Conservation (phyloP, 2,888 invertebrate genomes). For the Epistrophella euchroma region DNA sequence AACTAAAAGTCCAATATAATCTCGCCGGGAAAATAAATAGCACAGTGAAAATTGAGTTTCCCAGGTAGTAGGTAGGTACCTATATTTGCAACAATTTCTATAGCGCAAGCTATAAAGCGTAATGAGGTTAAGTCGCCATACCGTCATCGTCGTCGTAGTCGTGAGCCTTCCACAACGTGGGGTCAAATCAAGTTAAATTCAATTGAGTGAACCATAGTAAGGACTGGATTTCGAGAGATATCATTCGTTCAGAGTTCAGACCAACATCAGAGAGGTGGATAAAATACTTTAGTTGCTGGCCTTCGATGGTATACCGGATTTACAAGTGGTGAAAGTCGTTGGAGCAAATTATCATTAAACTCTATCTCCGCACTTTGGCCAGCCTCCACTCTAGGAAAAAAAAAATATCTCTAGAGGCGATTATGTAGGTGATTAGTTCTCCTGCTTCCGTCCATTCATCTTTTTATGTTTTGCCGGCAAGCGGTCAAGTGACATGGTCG, state of each 20-base stretch:
- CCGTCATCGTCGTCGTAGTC: not conserved
- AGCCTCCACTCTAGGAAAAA: conserved; percentile 9
- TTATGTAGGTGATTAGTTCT: conserved; percentile 40
- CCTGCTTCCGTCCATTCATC: conserved; percentile 35
- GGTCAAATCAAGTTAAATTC: conserved; percentile 56
- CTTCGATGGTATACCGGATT: conserved; percentile 33
- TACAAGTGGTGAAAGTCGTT: conserved; percentile 64
- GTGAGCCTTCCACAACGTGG: conserved; percentile 33
- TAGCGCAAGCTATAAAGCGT: conserved; percentile 20
- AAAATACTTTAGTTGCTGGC: conserved; percentile 9
- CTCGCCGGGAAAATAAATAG: not conserved
- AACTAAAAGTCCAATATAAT: conserved; percentile 26
- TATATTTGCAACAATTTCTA: conserved; percentile 22
- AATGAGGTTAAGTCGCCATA: conserved; percentile 57
- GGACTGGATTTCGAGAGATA: conserved; percentile 22
- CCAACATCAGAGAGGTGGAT: conserved; percentile 18
- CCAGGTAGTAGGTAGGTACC: conserved; percentile 6
- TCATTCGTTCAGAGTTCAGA: conserved; percentile 2
- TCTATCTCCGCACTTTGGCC: conserved; percentile 4
- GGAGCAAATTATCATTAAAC: conserved; percentile 15
- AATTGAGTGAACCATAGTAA: conserved; percentile 44
- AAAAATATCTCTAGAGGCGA: conserved; percentile 22
- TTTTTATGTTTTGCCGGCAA: conserved; percentile 4
- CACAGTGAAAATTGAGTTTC: conserved; percentile 21
- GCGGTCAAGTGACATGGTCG: conserved; percentile 48